Evolutionary conservation across 2,113 vertebrate genomes (phyloP).

Genomic region (Atherinomorus stipes): DNA sequence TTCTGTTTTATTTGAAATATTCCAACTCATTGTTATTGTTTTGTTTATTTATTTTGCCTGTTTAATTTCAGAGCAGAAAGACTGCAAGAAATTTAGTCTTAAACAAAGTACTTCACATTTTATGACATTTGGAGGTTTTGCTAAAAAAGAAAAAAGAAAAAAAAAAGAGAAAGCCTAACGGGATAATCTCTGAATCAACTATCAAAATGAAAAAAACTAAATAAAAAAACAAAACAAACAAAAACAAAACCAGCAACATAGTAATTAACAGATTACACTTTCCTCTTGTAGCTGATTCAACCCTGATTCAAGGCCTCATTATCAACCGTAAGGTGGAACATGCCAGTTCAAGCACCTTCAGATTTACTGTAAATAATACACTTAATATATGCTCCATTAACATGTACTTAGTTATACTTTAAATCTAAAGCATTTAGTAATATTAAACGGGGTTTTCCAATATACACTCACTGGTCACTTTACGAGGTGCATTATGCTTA

Average conservation of each 20-base stretch:
- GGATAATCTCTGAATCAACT: no score
- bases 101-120: not conserved
- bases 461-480: no score
- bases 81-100: accelerated
- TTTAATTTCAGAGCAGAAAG: not conserved
- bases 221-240: not conserved
- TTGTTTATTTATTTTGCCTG: not conserved
- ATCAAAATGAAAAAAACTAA: not conserved
- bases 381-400: no score
- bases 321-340: not conserved
- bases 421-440: no score
- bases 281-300: not conserved
- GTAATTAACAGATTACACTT: not conserved
- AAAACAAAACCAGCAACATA: not conserved
- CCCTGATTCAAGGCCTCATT: not conserved
- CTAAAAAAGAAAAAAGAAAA: not conserved
- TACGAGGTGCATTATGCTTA: no score
- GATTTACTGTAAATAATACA: not conserved
- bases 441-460: no score
- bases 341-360: not conserved
- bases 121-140: not conserved
- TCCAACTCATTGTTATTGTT: not conserved
- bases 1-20: constrained; percentile 4
- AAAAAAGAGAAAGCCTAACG: not conserved
- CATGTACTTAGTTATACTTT: not conserved